Evolutionary conservation across 37 sponge, comb jelly and placozoan genomes (phyloP).

Genomic region (Dysidea cf. avara): DNA sequence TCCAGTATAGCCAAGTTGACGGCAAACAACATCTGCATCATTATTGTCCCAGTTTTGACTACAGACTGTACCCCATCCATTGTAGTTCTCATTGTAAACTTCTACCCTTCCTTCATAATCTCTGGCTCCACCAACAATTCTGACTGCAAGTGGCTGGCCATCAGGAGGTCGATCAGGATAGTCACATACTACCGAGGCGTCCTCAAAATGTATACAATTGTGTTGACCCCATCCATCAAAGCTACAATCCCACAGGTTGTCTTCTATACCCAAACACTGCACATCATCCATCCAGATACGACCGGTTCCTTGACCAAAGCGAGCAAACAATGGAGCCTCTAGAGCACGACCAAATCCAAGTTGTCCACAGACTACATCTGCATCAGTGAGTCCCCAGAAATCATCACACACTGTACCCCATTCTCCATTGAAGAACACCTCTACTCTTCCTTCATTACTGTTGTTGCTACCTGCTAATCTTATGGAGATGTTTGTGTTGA

Average conservation of each 20-base stretch:
- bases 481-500: no score
- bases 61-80: no score
- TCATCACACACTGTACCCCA: constrained; percentile 18
- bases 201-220: constrained; percentile 23
- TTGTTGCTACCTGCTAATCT: not conserved
- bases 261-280: constrained; percentile 22
- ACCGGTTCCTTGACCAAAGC: constrained; percentile 20
- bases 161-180: no score
- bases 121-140: no score
- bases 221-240: constrained; percentile 11
- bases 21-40: no score
- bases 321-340: not conserved
- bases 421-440: constrained; percentile 12
- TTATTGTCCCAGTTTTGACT: no score
- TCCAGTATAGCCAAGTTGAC: no score
- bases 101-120: no score
- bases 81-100: no score
- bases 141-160: no score
- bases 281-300: constrained; percentile 32
- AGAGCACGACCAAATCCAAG: constrained; percentile 5
- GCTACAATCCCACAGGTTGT: constrained; percentile 18
- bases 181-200: constrained; percentile 6
- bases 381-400: not conserved
- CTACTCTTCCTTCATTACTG: constrained; percentile 5
- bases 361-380: constrained; percentile 9